Evolutionary conservation across 2,888 invertebrate genomes (phyloP).

Genomic region (Tenthredo livida): DNA sequence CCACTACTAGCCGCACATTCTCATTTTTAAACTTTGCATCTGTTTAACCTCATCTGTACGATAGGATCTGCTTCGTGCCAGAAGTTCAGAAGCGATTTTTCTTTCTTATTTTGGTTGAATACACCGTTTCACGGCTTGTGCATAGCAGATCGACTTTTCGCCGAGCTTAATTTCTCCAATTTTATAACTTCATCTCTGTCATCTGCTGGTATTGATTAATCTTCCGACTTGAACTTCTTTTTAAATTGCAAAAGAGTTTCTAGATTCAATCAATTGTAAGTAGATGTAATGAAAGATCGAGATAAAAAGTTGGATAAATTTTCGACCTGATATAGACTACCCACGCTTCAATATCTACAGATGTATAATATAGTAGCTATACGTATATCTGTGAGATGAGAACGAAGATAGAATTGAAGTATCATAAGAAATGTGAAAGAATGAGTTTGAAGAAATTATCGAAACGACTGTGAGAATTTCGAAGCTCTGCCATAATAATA

Average conservation of each 20-base stretch:
- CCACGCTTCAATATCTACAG: too few species aligned
- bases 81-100: neutral
- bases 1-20: neutral
- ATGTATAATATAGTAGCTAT: too few species aligned
- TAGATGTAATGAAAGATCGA: neutral
- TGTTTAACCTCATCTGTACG: slow-evolving; percentile 10
- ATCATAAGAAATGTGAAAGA: neutral
- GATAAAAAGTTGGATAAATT: neutral
- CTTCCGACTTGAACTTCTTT: neutral
- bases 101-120: neutral
- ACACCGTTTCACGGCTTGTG: neutral
- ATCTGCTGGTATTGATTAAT: neutral
- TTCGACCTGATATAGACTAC: neutral
- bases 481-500: neutral
- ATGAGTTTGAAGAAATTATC: neutral
- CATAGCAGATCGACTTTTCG: neutral
- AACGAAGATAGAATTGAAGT: too few species aligned
- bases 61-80: slow-evolving; percentile 1
- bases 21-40: slow-evolving; percentile 31
- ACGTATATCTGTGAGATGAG: too few species aligned
- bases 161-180: slow-evolving; percentile 11
- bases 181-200: neutral
- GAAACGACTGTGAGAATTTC: neutral
- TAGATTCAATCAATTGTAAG: neutral
- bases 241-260: neutral